Evolutionary conservation across 2,888 invertebrate genomes (phyloP).

Genomic region (Chorisops tibialis): DNA sequence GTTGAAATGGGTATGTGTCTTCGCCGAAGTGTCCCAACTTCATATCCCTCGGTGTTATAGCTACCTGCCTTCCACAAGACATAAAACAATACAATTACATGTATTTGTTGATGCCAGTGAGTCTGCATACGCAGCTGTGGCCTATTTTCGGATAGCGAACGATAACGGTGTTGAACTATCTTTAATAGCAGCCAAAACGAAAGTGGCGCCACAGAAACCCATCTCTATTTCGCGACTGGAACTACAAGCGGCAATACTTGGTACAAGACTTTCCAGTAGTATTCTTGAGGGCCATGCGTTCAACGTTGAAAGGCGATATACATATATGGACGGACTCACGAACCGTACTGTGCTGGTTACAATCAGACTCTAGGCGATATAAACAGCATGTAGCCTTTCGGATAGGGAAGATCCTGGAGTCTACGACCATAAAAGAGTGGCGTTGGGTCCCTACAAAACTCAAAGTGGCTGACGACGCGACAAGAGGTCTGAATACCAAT

Average conservation of each 20-base stretch:
- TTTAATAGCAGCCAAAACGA: not conserved
- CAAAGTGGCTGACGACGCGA: slow-evolving; percentile 28
- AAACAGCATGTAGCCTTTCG: slow-evolving; percentile 27
- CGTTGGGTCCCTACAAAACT: slow-evolving; percentile 25
- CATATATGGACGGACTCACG: not conserved
- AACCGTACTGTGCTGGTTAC: slow-evolving; percentile 15
- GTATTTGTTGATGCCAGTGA: slow-evolving; percentile 7
- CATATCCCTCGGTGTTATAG: slow-evolving; percentile 31
- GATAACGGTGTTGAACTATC: not conserved
- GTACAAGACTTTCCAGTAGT: slow-evolving; percentile 2
- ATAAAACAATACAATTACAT: slow-evolving; percentile 12
- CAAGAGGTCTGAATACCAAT: slow-evolving; percentile 23
- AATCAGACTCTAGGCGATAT: slow-evolving; percentile 29
- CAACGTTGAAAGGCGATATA: not conserved
- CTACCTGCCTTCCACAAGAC: not conserved
- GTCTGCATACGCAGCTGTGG: slow-evolving; percentile 1
- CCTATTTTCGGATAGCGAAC: not conserved
- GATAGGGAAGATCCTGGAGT: slow-evolving; percentile 28
- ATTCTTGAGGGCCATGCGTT: not conserved
- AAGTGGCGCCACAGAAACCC: slow-evolving; percentile 20
- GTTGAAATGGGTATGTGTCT: slow-evolving; percentile 20
- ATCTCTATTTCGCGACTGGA: slow-evolving; percentile 26
- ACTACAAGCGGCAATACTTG: slow-evolving; percentile 13
- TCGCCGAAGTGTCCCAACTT: slow-evolving; percentile 21
- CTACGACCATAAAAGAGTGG: slow-evolving; percentile 21